A percentile compares a stretch with the other conserved stretches of the same genome.
Conservation (phyloP, 1,140 invertebrate species). For the Drosophila pandora region DNA sequence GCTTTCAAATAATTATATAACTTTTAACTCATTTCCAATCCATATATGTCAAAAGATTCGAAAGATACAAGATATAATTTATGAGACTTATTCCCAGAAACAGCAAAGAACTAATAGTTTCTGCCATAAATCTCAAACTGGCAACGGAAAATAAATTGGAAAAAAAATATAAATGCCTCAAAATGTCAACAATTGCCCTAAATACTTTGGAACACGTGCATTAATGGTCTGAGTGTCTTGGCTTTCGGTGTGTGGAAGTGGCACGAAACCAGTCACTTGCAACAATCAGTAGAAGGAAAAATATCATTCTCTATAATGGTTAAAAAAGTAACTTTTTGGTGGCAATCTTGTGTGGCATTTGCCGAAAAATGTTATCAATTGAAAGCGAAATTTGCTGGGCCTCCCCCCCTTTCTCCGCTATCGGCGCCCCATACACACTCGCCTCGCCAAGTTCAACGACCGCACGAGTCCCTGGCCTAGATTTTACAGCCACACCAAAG, state of each 20-base stretch:
- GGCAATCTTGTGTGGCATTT: slow-evolving; percentile 21
- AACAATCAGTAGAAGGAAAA: slow-evolving; percentile 8
- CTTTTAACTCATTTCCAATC: neutral
- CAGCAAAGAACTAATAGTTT: slow-evolving; percentile 41
- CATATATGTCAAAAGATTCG: neutral
- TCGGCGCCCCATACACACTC: slow-evolving; percentile 24
- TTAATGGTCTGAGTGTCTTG: slow-evolving; percentile 5
- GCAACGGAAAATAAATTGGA: slow-evolving; percentile 37
- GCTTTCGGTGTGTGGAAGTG: neutral
- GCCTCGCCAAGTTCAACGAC: slow-evolving; percentile 77
- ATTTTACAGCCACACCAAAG: slow-evolving; percentile 55
- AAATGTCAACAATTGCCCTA: slow-evolving; percentile 72
- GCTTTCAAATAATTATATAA: neutral
- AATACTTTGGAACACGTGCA: slow-evolving; percentile 55
- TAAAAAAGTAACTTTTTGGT: slow-evolving; percentile 9
- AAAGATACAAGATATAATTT: neutral
- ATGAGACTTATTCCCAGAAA: neutral
- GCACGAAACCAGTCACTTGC: slow-evolving; percentile 34
- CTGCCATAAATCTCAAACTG: slow-evolving; percentile 56
- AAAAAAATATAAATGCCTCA: slow-evolving; percentile 47
- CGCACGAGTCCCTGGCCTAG: slow-evolving; percentile 80
- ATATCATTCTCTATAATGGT: neutral
- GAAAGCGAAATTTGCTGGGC: slow-evolving; percentile 60
- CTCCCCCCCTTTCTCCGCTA: slow-evolving; percentile 1
- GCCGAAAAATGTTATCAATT: slow-evolving; percentile 41